Conservation (phyloP, 2,888 invertebrate species). For the Taphrorychus bicolor region DNA sequence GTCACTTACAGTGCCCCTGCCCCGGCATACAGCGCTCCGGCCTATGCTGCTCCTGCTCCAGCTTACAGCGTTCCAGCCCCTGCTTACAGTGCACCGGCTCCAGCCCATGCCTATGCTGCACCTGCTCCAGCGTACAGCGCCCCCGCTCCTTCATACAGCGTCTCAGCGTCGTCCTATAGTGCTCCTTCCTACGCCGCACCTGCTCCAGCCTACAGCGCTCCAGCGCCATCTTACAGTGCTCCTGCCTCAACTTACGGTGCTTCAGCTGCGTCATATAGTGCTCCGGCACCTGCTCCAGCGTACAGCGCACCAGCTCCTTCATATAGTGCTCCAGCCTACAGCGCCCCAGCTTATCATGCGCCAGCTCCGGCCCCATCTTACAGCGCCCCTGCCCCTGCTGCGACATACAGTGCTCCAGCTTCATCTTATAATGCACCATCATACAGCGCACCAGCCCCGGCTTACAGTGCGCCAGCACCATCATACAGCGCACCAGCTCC, state of each 20-base stretch:
- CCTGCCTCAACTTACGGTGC: slow-evolving; percentile 35
- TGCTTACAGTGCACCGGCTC: slow-evolving; percentile 26
- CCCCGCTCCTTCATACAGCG: slow-evolving; percentile 30
- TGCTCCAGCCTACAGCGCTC: slow-evolving; percentile 36
- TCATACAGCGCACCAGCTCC: slow-evolving; percentile 25
- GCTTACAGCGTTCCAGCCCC: slow-evolving; percentile 38
- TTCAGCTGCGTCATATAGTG: slow-evolving; percentile 25
- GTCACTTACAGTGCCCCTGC: slow-evolving; percentile 39
- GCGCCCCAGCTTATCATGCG: slow-evolving; percentile 11
- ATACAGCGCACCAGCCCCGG: slow-evolving; percentile 15
- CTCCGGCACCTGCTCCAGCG: slow-evolving; percentile 31
- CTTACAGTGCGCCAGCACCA: slow-evolving; percentile 25
- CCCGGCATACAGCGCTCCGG: slow-evolving; percentile 16
- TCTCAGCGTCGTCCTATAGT: slow-evolving; percentile 5
- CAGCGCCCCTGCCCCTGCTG: slow-evolving; percentile 32
- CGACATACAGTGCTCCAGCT: slow-evolving; percentile 35
- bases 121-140: slow-evolving; percentile 38
- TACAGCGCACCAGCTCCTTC: slow-evolving; percentile 33
- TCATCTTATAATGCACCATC: slow-evolving; percentile 14
- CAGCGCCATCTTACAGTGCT: slow-evolving; percentile 42
- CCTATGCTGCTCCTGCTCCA: slow-evolving; percentile 39
- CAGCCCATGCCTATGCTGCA: slow-evolving; percentile 39
- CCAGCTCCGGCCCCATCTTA: slow-evolving; percentile 43
- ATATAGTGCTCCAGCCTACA: slow-evolving; percentile 30
- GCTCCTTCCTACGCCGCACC: slow-evolving; percentile 40